phyloP scores from a whole-genome alignment of 2,113 vertebrate species.

The Antechinus stuartii region DNA sequence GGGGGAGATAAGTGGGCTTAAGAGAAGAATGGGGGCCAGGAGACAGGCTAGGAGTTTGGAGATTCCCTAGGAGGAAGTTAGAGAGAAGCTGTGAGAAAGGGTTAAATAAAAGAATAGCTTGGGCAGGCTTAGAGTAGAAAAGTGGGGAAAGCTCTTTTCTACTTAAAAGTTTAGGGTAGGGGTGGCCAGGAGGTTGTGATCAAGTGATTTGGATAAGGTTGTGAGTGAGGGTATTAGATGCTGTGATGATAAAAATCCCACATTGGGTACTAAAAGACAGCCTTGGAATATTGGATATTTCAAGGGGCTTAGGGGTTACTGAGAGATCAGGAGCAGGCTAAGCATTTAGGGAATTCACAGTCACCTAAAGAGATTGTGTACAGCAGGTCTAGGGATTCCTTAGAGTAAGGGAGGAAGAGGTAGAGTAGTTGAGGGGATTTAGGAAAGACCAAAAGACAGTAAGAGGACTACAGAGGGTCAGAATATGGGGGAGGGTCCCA shows the following conservation, averaged over 20 bases:
- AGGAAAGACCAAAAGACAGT: neutral
- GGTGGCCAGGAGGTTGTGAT: neutral
- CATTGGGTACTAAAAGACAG: conserved; percentile 23
- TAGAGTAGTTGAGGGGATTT: conserved; percentile 5
- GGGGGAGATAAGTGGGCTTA: neutral
- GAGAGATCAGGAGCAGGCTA: conserved; percentile 38
- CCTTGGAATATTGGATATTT: conserved; percentile 28
- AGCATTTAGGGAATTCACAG: neutral
- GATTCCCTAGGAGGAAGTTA: neutral
- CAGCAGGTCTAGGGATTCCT: neutral
- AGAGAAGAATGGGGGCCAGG: neutral
- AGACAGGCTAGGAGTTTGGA: neutral
- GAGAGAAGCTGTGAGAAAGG: neutral
- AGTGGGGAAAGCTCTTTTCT: neutral
- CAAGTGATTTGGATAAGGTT: neutral
- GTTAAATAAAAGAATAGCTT: neutral
- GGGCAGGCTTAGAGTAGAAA: neutral
- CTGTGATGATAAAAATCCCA: conserved; percentile 11
- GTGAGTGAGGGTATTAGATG: neutral
- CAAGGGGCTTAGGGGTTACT: conserved; percentile 41
- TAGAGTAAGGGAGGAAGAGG: neutral
- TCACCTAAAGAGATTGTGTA: conserved; percentile 43
- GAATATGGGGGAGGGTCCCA: conserved; percentile 20
- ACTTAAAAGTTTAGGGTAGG: neutral
- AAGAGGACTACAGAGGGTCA: conserved; percentile 23